Base-by-base conservation (phyloP, 1,140 invertebrate species). In the Drosophila pachea region DNA sequence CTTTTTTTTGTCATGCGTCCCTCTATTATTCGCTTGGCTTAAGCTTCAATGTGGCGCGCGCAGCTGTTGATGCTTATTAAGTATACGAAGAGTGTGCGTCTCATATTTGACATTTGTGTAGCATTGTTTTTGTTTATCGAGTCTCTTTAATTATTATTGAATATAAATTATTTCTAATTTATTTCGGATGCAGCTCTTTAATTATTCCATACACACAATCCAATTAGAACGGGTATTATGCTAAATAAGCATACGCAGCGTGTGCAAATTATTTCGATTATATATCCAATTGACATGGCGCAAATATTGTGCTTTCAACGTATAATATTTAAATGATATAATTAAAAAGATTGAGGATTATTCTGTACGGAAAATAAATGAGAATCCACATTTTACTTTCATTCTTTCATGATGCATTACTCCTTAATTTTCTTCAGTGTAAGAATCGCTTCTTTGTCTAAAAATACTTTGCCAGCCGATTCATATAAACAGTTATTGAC, bases 11-110 rank as follows among this genome's bases (percentile, higher is more conserved):
- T 43, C n/a, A n/a, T n/a, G n/a, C n/a, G n/a, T 45, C 35, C 35
- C 4, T 22, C 22, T 29, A 9, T 54, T 47, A n/a, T 35, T 47
- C 9, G 43, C 14, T 59, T 47, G 32, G n/a, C 9, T 35, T 22
- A 5, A 45, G 31, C 29, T 9, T 14, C 31, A 32, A 33, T 22
- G 5, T 22, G 56, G 22, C 2, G n/a, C 7, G 12, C 9, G 56
- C 45, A 40, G 40, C 52, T 42, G 9, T 29, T 22, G 12, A 36
- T 49, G 14, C 47, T 48, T 60, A 36, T 61, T 54, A 22, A 67
- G 70, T 60, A 74, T 74, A 74, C 72, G 71, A 63, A 66, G 38
- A 29, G 52, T 68, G 31, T 48, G 45, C 48, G 14, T 43, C 12
- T 6, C 29, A 43, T 8, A 7, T 50, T 50, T 32, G n/a, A 31